Conservation (phyloP, 2,797 vertebrate genomes). For the Ctenopoma multispine region DNA sequence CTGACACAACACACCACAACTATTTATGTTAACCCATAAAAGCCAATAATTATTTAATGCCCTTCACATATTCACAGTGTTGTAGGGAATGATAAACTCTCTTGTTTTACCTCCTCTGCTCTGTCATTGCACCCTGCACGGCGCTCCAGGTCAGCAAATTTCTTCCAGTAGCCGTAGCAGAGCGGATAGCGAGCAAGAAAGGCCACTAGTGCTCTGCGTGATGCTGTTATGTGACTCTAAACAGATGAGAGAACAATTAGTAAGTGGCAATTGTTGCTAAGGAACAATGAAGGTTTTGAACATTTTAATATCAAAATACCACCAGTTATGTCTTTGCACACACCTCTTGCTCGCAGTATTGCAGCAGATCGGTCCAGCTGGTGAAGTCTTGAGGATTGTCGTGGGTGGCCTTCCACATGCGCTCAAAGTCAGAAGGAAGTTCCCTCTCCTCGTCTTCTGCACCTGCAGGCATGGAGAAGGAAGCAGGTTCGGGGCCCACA, state of each 20-base stretch:
- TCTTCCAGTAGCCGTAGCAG: conserved; percentile 93
- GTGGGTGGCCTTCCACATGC: conserved; percentile 81
- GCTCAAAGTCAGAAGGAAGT: conserved; percentile 85
- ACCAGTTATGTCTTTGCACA: conserved; percentile 6
- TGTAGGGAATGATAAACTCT: background rate
- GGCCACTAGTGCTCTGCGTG: conserved; percentile 83
- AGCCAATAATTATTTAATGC: background rate
- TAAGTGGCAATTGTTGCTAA: background rate
- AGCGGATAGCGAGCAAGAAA: conserved; percentile 88
- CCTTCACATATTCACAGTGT: background rate
- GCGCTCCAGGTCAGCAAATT: conserved; percentile 88
- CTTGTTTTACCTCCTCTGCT: conserved; percentile 84
- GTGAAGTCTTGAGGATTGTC: conserved; percentile 87
- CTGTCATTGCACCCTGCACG: conserved; percentile 77
- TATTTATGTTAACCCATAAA: background rate
- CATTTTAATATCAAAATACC: background rate
- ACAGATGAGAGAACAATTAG: conserved; percentile 9
- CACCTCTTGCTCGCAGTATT: conserved; percentile 90
- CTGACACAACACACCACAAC: conserved; percentile 67
- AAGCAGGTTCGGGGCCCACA: conserved; percentile 10
- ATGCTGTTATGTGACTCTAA: conserved; percentile 84
- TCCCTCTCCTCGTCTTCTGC: conserved; percentile 78
- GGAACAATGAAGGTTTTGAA: background rate
- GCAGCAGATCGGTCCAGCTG: conserved; percentile 88
- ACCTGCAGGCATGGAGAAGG: conserved; percentile 50